Evolutionary conservation across 2,113 vertebrate genomes (phyloP), one percentile per base, ranked within the genome.

Genomic region (Hippocampus zosterae): DNA sequence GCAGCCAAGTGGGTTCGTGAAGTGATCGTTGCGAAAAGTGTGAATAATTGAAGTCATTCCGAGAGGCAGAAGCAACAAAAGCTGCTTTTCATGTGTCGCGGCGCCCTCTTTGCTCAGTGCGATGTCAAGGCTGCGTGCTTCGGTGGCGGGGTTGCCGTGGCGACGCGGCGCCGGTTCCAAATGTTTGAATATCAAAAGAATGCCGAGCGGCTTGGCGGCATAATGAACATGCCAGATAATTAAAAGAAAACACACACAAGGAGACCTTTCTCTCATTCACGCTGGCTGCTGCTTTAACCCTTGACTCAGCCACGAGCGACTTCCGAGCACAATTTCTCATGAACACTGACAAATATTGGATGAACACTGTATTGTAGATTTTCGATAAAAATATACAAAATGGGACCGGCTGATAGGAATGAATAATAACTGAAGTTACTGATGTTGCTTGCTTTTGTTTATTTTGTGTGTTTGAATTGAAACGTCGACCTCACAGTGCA

Each of bases 141-240:
- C 65, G 69, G 70, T 66, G 71, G 74, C 76, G 76, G 73, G 68
- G 86, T 88, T 84, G 81, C 82, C 86, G 83, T 88, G 82, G 75
- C 79, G 82, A 88, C 82, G 1, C 67, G 68, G 52, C 70, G 76
- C 68, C 18, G 8, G 25, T 70, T 80, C 74, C 79, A 75, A 79
- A 84, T 82, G 76, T 76, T 65, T 57, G 72, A 70, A 62, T 77
- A 74, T 72, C 66, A 23, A 64, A 60, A 71, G 77, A 59, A 40
- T 68, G 68, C 57, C 37, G 69, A 72, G 61, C 52, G 1, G 29
- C 57, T 70, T 78, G 74, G 40, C 8, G 71, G 71, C 75, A 10
- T 33, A 52, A 75, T 69, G 65, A 75, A 70, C 59, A 4, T 50
- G 71, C 76, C 27, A 64, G 50, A 70, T 65, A 62, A 79, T 73